These are phyloP conservation scores for Musca vetustissima DNA, from an alignment of 1,140 invertebrate genomes.

Conservation along the genomic window DNA sequence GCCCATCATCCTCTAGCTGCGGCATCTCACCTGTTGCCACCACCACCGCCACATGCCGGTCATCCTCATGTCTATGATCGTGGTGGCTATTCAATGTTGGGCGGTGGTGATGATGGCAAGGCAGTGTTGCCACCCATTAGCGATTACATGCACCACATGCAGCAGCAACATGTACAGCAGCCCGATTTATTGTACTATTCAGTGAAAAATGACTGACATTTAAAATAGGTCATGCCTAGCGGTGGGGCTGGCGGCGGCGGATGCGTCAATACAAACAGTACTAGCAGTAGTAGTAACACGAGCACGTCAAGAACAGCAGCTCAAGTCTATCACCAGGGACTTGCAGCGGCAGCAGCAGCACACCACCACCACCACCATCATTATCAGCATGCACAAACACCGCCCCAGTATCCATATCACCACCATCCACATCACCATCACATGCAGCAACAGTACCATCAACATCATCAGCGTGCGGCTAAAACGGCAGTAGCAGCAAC, in stretches of 20 bases:
- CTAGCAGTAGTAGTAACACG: conserved; percentile 29
- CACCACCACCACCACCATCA: conserved; percentile 26
- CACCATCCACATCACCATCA: conserved; percentile 10
- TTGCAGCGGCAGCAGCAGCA: background rate
- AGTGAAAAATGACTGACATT: conserved; percentile 55
- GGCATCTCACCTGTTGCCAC: conserved; percentile 37
- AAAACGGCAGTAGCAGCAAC: conserved; percentile 7
- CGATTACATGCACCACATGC: conserved; percentile 53
- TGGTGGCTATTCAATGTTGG: conserved; percentile 42
- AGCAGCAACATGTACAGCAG: conserved; percentile 43
- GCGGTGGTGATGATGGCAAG: conserved; percentile 39
- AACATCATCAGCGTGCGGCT: background rate
- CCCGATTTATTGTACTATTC: conserved; percentile 50
- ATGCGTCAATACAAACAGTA: conserved; percentile 12
- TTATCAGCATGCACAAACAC: conserved; percentile 29
- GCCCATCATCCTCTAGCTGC: conserved; percentile 34
- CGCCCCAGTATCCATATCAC: conserved; percentile 6
- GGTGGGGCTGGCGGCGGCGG: conserved; percentile 27
- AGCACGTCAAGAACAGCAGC: background rate
- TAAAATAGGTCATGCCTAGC: conserved; percentile 39
- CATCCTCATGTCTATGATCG: conserved; percentile 23
- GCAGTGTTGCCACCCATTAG: conserved; percentile 49
- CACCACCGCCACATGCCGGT: conserved; percentile 38
- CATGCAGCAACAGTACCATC: conserved; percentile 14
- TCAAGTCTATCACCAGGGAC: conserved; percentile 16